Conservation (phyloP, 2,113 vertebrate species). For the Pachypanchax playfairii region DNA sequence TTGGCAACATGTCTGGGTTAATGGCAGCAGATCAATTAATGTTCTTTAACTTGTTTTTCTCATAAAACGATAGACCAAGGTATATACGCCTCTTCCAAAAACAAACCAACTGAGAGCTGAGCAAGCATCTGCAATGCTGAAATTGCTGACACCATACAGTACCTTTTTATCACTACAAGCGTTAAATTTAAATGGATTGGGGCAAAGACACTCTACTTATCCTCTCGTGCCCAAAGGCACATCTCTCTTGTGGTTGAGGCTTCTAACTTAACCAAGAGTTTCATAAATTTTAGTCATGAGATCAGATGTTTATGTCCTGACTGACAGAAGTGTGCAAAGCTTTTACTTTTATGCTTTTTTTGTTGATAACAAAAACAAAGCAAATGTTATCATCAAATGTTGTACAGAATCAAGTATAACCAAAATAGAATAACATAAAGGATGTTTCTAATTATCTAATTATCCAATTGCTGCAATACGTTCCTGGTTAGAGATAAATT, state of each 20-base stretch:
- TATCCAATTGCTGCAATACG: no score
- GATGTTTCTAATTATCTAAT: no score
- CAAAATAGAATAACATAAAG: no score
- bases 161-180: conserved; percentile 19
- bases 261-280: conserved; percentile 17
- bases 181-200: conserved; percentile 28
- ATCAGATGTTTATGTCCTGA: no score
- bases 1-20: neutral
- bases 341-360: neutral
- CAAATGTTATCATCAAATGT: no score
- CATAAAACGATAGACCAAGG: neutral
- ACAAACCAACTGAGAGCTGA: conserved; percentile 45
- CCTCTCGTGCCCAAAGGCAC: conserved; percentile 11
- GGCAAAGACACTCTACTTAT: conserved; percentile 10
- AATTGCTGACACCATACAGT: conserved; percentile 39
- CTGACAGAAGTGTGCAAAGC: no score
- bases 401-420: no score
- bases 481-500: no score
- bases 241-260: neutral
- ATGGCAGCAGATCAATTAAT: neutral
- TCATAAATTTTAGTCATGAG: neutral
- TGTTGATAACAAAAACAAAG: no score
- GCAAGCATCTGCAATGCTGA: conserved; percentile 25
- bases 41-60: neutral
- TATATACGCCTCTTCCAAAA: conserved; percentile 32